Conservation (phyloP, 2,113 vertebrate genomes). For the Xiphophorus couchianus region DNA sequence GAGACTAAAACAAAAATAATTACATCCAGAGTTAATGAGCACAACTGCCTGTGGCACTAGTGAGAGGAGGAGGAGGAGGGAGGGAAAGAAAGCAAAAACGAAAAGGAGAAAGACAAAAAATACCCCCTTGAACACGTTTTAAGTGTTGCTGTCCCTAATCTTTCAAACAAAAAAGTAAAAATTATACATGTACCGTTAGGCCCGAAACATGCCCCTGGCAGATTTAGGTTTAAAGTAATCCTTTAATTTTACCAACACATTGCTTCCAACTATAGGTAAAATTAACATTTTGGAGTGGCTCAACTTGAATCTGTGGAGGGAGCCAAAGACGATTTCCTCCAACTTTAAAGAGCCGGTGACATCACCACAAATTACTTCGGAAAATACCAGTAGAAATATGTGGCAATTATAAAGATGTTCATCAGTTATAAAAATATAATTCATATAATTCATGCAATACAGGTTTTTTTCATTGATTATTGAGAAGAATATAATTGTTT, state of each 20-base stretch:
- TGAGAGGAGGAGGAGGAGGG: conserved; percentile 18
- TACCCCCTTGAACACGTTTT: conserved; percentile 23
- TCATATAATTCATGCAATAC: not conserved
- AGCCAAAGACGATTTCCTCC: not conserved
- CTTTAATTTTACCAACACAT: not conserved
- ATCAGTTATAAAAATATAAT: not conserved
- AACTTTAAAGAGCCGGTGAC: not conserved
- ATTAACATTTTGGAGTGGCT: not conserved
- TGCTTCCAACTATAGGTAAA: not conserved
- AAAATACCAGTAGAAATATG: not conserved
- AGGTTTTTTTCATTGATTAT: not conserved
- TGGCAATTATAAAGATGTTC: not conserved
- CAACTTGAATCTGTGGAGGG: not conserved
- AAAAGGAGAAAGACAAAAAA: not conserved
- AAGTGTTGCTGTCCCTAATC: not conserved
- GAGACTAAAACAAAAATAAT: conserved; percentile 83
- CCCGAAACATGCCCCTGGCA: not conserved
- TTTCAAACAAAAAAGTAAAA: not conserved
- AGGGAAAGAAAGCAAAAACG: not conserved
- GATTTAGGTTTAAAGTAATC: not conserved
- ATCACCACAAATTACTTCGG: not conserved
- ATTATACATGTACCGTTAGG: not conserved
- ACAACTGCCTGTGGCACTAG: conserved; percentile 63
- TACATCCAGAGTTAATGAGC: conserved; percentile 77
- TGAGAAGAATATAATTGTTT: no score